Evolutionary conservation across 2,888 invertebrate genomes (phyloP).

Genomic region (Netelia melanura): DNA sequence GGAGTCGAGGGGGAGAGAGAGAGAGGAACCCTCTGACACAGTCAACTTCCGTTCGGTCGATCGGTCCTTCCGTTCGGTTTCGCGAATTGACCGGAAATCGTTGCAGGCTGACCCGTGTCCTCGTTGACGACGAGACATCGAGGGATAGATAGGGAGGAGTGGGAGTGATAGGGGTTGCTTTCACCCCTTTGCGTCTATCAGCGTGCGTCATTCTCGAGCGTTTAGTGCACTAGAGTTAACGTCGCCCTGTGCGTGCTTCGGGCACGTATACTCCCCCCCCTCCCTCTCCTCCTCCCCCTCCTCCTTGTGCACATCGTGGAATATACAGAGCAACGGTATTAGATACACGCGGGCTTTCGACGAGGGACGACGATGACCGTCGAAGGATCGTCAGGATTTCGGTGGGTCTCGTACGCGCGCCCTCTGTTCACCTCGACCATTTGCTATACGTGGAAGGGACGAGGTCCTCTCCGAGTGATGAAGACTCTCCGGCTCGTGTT

Average conservation of each 20-base stretch:
- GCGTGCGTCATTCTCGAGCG: constrained; percentile 11
- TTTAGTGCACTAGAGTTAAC: constrained; percentile 35
- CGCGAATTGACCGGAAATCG: constrained; percentile 63
- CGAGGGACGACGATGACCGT: constrained; percentile 39
- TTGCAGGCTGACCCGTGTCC: constrained; percentile 7
- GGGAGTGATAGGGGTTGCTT: not conserved
- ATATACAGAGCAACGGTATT: not conserved
- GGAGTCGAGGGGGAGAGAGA: no score
- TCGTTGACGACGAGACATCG: not conserved
- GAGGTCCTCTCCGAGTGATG: constrained; percentile 51
- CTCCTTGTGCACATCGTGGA: not conserved
- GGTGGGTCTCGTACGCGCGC: constrained; percentile 30
- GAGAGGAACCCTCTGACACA: no score
- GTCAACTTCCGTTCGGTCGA: constrained; percentile 42
- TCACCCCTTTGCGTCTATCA: constrained; percentile 25
- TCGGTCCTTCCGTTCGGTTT: constrained; percentile 5
- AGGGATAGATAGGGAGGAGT: no score
- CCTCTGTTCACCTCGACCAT: constrained; percentile 17
- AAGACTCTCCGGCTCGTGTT: constrained; percentile 47
- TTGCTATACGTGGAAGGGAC: constrained; percentile 1
- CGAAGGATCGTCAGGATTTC: constrained; percentile 59
- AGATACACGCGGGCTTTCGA: not conserved
- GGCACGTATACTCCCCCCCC: no score
- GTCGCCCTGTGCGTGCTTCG: no score
- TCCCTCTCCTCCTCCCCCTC: no score